Percentiles rank a stretch among this genome's conserved stretches.
Conservation (phyloP, 2,888 invertebrate species). For the Cosmopolites sordidus region DNA sequence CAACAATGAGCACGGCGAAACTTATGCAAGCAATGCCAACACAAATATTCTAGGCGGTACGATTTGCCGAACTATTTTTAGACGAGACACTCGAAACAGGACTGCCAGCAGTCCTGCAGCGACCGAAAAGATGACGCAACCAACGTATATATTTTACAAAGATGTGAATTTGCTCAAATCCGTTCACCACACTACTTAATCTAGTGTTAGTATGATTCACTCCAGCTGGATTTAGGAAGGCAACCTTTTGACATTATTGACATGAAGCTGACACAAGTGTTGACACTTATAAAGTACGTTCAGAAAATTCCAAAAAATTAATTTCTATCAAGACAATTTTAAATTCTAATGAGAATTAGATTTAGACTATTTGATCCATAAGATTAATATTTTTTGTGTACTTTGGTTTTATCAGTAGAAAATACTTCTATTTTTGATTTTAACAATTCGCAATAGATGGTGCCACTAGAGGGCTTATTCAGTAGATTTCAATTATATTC, state of each 20-base stretch:
- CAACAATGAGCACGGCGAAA: conserved; percentile 2
- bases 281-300: not conserved
- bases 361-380: too few relatives aligned
- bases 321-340: too few relatives aligned
- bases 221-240: conserved; percentile 14
- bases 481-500: too few relatives aligned
- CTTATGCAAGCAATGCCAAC: conserved; percentile 26
- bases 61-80: conserved; percentile 11
- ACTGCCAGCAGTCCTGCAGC: not conserved
- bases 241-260: not conserved
- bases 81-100: conserved; percentile 5
- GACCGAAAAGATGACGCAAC: conserved; percentile 12
- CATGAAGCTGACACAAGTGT: not conserved
- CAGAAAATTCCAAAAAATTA: too few relatives aligned
- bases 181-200: conserved; percentile 13
- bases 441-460: too few relatives aligned
- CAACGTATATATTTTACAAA: conserved; percentile 5
- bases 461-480: too few relatives aligned
- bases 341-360: too few relatives aligned
- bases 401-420: too few relatives aligned
- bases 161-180: conserved; percentile 9
- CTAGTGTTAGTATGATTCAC: conserved; percentile 18
- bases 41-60: conserved; percentile 18
- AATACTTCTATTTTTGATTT: too few relatives aligned
- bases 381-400: too few relatives aligned